Evolutionary conservation across 2,113 vertebrate species (phyloP).

Genomic region (Elephantulus edwardii): DNA sequence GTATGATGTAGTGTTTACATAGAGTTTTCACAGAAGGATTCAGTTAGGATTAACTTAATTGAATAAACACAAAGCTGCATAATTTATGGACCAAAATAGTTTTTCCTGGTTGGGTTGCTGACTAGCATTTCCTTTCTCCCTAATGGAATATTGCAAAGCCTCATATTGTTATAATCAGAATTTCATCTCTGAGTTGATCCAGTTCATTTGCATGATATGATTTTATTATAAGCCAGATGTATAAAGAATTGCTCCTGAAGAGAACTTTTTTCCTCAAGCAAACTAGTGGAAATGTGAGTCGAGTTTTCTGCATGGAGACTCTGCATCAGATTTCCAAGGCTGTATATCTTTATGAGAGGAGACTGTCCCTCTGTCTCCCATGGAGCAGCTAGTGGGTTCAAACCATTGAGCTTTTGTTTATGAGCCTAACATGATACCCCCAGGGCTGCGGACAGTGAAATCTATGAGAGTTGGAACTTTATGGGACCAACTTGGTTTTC

Average conservation of each 20-base stretch:
- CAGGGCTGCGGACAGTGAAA: too few species aligned
- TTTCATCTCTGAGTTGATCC: slow-evolving; percentile 71
- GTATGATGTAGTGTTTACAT: slow-evolving; percentile 48
- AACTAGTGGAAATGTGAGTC: slow-evolving; percentile 56
- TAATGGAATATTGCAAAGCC: slow-evolving; percentile 65
- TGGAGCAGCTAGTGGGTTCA: too few species aligned
- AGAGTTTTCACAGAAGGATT: slow-evolving; percentile 73
- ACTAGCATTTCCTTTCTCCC: slow-evolving; percentile 77
- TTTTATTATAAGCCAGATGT: slow-evolving; percentile 76
- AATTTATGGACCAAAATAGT: slow-evolving; percentile 79
- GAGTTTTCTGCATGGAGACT: too few species aligned
- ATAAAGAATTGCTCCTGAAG: slow-evolving; percentile 71
- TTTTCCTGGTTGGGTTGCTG: slow-evolving; percentile 72
- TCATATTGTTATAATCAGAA: slow-evolving; percentile 79
- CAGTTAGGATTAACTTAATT: slow-evolving; percentile 79
- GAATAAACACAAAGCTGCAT: slow-evolving; percentile 80
- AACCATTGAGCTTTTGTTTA: too few species aligned
- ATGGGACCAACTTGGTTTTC: too few species aligned
- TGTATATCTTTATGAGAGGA: too few species aligned
- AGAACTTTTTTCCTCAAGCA: slow-evolving; percentile 63
- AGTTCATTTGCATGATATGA: slow-evolving; percentile 75
- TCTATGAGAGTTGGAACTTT: too few species aligned
- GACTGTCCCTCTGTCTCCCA: too few species aligned
- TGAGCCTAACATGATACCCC: too few species aligned
- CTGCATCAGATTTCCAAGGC: too few species aligned